Evolutionary conservation across 1,140 invertebrate species (phyloP), one percentile per base, ranked within the genome.

Genomic region (Drosophila kikkawai): DNA sequence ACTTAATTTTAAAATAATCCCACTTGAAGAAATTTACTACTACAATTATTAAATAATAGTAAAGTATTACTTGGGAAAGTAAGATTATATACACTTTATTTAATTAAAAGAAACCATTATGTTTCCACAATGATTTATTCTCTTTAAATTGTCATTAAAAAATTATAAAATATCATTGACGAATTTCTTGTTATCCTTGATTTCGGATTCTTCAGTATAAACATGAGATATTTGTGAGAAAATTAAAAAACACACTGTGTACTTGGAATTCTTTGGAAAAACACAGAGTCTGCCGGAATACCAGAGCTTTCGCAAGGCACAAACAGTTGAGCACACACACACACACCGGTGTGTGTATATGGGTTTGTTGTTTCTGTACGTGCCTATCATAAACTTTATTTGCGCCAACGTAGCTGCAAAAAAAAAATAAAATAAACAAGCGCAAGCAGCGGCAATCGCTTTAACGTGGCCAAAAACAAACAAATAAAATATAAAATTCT

Each of bases 401-500:
- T 85, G 51, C 81, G 55, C 70, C 77, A 88, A 70, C 68, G 66
- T 58, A 47, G 57, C 39, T 63, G 66, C 67, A 44, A n/a, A 37
- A 48, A 39, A 53, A 47, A 37, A 37, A 39, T 26, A 37, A 37
- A 7, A 3, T 17, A 36, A 47, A 51, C 12, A 41, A 26, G 45
- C 6, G 26, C 26, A 17, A 56, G 47, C 22, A 53, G 37, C 37
- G 36, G 56, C 44, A 80, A 75, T 68, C 53, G 71, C 58, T 29
- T 66, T 48, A 57, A 68, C 45, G 67, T 79, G 58, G 47, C 34
- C 44, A 42, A 58, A 79, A 84, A 73, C 77, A 88, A 90, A 81
- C 78, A 88, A 85, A 90, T 90, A 88, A 90, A 85, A 88, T 78
- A 88, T 84, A 78, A 88, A 88, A 88, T 88, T 87, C 80, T 66